Base-by-base conservation (phyloP, 2,888 invertebrate genomes). In the Pristionchus fissidentatus region DNA sequence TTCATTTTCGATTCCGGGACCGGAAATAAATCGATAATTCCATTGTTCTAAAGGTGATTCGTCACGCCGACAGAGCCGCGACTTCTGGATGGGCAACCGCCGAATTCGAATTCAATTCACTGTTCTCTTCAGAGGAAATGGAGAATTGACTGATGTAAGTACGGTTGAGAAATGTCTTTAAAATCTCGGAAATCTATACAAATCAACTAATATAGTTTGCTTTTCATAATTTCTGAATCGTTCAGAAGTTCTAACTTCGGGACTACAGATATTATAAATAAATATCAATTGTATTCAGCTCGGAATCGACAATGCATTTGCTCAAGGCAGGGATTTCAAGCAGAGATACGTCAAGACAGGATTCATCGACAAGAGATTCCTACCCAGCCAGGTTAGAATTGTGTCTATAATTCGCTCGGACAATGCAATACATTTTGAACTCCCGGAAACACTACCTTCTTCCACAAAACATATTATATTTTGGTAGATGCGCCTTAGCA, bases 231-330 rank as follows among this genome's bases (percentile, higher is more conserved):
- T n/a, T n/a, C n/a, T n/a, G n/a, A n/a, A n/a, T n/a, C n/a, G n/a
- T n/a, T n/a, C n/a, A n/a, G n/a, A n/a, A n/a, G n/a, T n/a, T n/a
- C n/a, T n/a, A n/a, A n/a, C n/a, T n/a, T n/a, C n/a, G n/a, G n/a
- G n/a, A n/a, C n/a, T n/a, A n/a, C n/a, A n/a, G n/a, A n/a, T n/a
- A n/a, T n/a, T n/a, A n/a, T n/a, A 19, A 10, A 49, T 19, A 19
- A 49, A 10, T 49, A 49, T 49, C 49, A 19, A 19, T 38, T n/a
- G n/a, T 7, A 46, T 15, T 19, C 41, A 70, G 70, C 70, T 41
- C 26, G 80, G 80, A 26, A 81, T 81, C 60, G 80, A 81, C 62
- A 81, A 81, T 22, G 60, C 80, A 15, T 81, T 46, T 32, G 46
- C 38, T 1, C 80, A 81, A 26, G 80, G 80, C 13, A 29, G 46